Base-by-base conservation (phyloP, 2,797 vertebrate genomes). In the Mus spretus region DNA sequence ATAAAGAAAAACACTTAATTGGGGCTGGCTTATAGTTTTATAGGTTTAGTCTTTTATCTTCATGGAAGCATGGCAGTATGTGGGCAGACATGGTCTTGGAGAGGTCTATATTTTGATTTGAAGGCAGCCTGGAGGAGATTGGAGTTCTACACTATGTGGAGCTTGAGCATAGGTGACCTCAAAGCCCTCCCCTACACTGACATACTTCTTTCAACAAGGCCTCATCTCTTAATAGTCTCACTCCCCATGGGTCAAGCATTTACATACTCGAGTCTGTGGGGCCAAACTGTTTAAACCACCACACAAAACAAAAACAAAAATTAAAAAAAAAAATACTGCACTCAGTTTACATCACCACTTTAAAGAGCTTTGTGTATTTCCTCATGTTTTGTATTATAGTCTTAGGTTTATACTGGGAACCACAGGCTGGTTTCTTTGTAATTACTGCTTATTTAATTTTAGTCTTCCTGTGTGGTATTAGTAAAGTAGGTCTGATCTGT, bases 381-480 rank as follows among this genome's bases (percentile, higher is more conserved):
- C 37, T 61, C 3, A 70, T 14, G 83, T 95, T 37, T 12, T 82
- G 17, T 31, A 0, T 77, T 44, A 31, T 50, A 57, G n/a, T 82
- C 80, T 90, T 86, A 40, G 89, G 17, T 14, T 0, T 34, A 0
- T 92, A n/a, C n/a, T 96, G 77, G 40, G n/a, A 95, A 87, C 86
- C 47, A 93, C 2, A 44, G 3, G 10, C 53, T 50, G 12, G 4
- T 47, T 61, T 26, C 31, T 61, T 92, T 28, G 34, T 34, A 0
- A 92, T 67, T 86, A 40, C 37, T 74, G 2, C n/a, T 55, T 59
- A 78, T 88, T 4, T 70, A 34, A 88, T 91, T 93, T 86, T 86
- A 93, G 19, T 67, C 31, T 89, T 19, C 12, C 75, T 81, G 3
- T 67, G 13, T 47, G 67, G 26, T 82, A 80, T 61, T 85, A 90